These are phyloP conservation scores for Orgyia antiqua DNA, from an alignment of 2,888 invertebrate species.

Conservation along the genomic window DNA sequence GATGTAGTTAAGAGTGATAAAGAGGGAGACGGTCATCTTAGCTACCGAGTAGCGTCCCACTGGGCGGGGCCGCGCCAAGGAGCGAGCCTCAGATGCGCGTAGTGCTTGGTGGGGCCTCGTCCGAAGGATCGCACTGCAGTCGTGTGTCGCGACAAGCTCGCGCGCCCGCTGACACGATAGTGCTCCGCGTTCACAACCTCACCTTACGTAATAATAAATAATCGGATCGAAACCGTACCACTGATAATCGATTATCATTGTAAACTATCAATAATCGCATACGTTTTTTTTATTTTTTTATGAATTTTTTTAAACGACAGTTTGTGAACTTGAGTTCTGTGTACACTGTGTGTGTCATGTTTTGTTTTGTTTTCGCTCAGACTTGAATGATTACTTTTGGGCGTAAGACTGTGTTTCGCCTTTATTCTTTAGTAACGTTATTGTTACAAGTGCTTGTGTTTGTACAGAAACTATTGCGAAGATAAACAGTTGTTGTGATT, in stretches of 20 bases:
- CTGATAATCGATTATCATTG: conserved; percentile 71
- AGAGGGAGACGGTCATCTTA: conserved; percentile 76
- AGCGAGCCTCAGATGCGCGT: conserved; percentile 80
- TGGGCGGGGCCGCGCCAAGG: conserved; percentile 80
- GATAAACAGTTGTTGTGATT: conserved; percentile 41
- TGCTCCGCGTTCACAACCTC: conserved; percentile 39
- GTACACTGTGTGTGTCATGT: conserved; percentile 47
- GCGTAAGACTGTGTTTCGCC: conserved; percentile 55
- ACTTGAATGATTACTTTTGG: conserved; percentile 54
- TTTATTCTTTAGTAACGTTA: conserved; percentile 42
- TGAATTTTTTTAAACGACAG: conserved; percentile 26
- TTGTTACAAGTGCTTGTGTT: conserved; percentile 45
- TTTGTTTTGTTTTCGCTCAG: conserved; percentile 61
- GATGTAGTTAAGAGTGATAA: conserved; percentile 43
- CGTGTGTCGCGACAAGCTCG: conserved; percentile 70
- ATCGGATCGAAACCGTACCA: conserved; percentile 58
- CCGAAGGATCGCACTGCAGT: conserved; percentile 79
- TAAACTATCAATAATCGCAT: conserved; percentile 54
- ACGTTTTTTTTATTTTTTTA: conserved; percentile 38
- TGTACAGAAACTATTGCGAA: conserved; percentile 29
- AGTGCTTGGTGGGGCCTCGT: conserved; percentile 80
- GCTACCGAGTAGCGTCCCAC: conserved; percentile 75
- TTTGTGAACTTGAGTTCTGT: conserved; percentile 55
- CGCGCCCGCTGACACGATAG: conserved; percentile 61
- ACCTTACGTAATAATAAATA: conserved; percentile 70